Percentiles rank a stretch among this genome's conserved stretches.
Evolutionary conservation across 2,888 invertebrate genomes (phyloP).

Genomic region (Drosophila subquinaria): DNA sequence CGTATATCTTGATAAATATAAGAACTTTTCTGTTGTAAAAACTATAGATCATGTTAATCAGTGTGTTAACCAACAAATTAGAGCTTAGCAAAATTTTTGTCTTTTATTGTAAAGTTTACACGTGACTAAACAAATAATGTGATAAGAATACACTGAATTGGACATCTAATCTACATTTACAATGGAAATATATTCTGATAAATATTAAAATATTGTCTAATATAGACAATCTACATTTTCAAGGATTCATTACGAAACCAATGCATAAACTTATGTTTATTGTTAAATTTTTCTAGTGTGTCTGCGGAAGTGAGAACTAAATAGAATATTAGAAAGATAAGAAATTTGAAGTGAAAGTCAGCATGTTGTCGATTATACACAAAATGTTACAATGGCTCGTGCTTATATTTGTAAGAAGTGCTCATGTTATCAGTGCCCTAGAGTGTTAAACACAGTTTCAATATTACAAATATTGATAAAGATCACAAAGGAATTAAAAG

Average conservation of each 20-base stretch:
- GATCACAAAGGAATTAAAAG: slow-evolving; percentile 4
- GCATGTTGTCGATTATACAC: not conserved
- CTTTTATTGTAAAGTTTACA: not conserved
- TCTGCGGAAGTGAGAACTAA: slow-evolving; percentile 11
- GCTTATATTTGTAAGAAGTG: slow-evolving; percentile 10
- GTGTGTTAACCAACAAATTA: not conserved
- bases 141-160: not conserved
- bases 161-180: not conserved
- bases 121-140: not conserved
- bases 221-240: not conserved
- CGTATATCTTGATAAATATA: not conserved
- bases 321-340: slow-evolving; percentile 6
- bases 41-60: not conserved
- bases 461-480: slow-evolving; percentile 9
- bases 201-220: not conserved
- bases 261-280: too few relatives aligned
- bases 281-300: too few relatives aligned
- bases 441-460: not conserved
- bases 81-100: not conserved
- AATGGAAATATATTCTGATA: not conserved
- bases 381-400: slow-evolving; percentile 13
- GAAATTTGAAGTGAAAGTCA: slow-evolving; percentile 14
- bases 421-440: slow-evolving; percentile 11
- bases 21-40: not conserved
- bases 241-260: not conserved